Base-by-base conservation (phyloP, 2,797 vertebrate species). In the Galago senegalensis region DNA sequence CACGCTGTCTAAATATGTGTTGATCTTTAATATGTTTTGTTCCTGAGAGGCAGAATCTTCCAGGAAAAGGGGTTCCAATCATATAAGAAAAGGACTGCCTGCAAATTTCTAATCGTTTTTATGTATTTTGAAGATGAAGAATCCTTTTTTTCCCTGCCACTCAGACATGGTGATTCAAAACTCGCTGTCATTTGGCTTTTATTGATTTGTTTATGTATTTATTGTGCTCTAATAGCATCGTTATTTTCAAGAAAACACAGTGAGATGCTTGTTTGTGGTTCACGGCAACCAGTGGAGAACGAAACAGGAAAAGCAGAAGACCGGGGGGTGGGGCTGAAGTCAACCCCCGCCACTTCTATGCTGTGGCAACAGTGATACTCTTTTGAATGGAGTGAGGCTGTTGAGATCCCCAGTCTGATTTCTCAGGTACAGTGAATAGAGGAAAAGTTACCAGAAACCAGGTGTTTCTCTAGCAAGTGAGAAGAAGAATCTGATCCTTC, bases 401-500 rank as follows among this genome's bases (percentile, higher is more conserved):
- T 60, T 58, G 21, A 43, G 70, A n/a, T 79, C 73, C 65, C 49
- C 34, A 61, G 21, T 58, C 56, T 4, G 31, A 53, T 88, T 92
- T 96, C 67, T 86, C 65, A 87, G 89, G 34, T 84, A 23, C 4
- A n/a, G 61, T 34, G 67, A 73, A 5, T 20, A 37, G n/a, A 80
- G 65, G 63, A 87, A 31, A 75, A 70, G 25, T 85, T 37, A 40
- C 21, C 20, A 43, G 76, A 90, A 81, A 83, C 34, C 69, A 69
- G 34, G 37, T 69, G 76, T 87, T 96, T 75, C 43, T 75, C 95
- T 58, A 86, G 94, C 46, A 53, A 86, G 70, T 18, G 34, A 69
- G 75, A 94, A 87, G 70, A 94, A 60, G n/a, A 92, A 94, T 92
- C 94, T 92, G 92, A 80, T 94, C 75, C 75, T 91, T 61, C 91